Evolutionary conservation across 2,113 vertebrate genomes (phyloP).

Genomic region (Peromyscus maniculatus): DNA sequence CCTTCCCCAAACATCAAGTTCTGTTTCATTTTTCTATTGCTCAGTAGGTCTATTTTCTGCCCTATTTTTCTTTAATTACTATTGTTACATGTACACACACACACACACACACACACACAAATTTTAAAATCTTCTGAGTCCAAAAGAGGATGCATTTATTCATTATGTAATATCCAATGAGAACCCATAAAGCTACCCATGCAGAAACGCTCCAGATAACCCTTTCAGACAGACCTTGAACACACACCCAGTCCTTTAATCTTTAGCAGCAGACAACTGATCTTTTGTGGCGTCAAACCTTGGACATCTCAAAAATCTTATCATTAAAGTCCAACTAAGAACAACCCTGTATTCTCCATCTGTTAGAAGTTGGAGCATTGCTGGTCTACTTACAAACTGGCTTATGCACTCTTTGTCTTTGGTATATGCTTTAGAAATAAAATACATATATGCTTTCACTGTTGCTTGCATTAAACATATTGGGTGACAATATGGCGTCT

Average conservation of each 20-base stretch:
- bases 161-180: background rate
- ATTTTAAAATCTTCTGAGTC: background rate
- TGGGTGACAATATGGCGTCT: slow-evolving; percentile 58
- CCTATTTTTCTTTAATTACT: background rate
- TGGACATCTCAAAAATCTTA: slow-evolving; percentile 38
- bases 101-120: background rate
- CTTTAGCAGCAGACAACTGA: slow-evolving; percentile 4
- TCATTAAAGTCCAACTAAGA: slow-evolving; percentile 61
- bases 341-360: slow-evolving; percentile 29
- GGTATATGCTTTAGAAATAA: slow-evolving; percentile 20
- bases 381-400: slow-evolving; percentile 64
- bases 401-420: slow-evolving; percentile 22
- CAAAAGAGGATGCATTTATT: background rate
- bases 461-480: slow-evolving; percentile 61
- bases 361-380: slow-evolving; percentile 50
- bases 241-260: background rate
- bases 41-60: background rate
- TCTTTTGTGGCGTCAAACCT: slow-evolving; percentile 43
- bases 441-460: slow-evolving; percentile 9
- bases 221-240: slow-evolving; percentile 38
- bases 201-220: background rate
- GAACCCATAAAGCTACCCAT: slow-evolving; percentile 27
- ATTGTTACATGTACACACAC: background rate
- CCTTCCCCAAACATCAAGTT: background rate
- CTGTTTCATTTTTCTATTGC: background rate